Percentiles rank a stretch among this genome's conserved stretches.
Conservation (phyloP, 2,113 vertebrate species). For the Cololabis saira region DNA sequence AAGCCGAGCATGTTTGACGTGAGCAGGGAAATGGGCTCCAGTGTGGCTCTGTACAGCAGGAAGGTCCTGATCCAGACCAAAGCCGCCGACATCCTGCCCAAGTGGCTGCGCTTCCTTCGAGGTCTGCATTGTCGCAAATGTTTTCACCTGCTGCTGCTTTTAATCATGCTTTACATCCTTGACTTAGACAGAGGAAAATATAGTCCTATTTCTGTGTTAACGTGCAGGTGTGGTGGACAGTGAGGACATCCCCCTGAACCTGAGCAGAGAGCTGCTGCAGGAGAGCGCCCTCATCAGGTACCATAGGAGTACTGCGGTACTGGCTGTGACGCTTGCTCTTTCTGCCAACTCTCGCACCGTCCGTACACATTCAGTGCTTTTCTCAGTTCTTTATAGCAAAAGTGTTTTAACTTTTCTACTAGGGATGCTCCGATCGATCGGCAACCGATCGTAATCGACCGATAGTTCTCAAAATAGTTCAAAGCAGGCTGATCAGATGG, state of each 20-base stretch:
- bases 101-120: constrained; percentile 94
- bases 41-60: constrained; percentile 91
- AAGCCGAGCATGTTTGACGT: constrained; percentile 97
- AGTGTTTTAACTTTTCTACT: no score
- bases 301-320: constrained; percentile 1
- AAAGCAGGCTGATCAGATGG: no score
- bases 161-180: not conserved
- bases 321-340: not conserved
- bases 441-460: no score
- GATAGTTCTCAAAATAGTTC: no score
- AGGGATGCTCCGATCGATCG: no score
- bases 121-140: constrained; percentile 73
- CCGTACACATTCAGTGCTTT: no score
- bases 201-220: constrained; percentile 2
- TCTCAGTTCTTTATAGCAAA: no score
- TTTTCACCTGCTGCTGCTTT: not conserved
- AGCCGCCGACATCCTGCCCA: constrained; percentile 92
- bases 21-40: constrained; percentile 93
- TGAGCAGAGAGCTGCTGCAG: constrained; percentile 97
- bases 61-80: constrained; percentile 98
- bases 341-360: not conserved
- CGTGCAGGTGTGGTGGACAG: constrained; percentile 95
- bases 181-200: not conserved
- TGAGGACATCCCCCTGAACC: constrained; percentile 96
- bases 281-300: constrained; percentile 95